Conservation (phyloP, 2,797 vertebrate genomes). For the Chelidonichthys spinosus region DNA sequence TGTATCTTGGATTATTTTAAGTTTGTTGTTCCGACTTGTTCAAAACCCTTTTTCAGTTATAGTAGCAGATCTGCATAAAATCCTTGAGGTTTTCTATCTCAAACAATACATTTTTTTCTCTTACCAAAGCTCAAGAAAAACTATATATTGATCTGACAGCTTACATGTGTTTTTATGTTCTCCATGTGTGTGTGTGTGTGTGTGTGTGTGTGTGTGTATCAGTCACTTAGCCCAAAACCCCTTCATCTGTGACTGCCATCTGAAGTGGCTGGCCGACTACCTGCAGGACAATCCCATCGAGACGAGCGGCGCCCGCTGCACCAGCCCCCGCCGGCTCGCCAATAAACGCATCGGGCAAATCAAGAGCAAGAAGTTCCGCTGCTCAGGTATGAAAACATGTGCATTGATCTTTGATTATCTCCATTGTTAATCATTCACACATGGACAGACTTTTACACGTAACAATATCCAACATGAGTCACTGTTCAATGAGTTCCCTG, state of each 20-base stretch:
- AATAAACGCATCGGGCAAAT: constrained; percentile 99
- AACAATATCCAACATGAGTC: not conserved
- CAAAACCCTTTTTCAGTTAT: no score
- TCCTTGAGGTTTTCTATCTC: not conserved
- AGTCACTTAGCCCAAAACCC: constrained; percentile 97
- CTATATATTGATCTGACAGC: constrained; percentile 15
- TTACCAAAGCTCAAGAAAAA: not conserved
- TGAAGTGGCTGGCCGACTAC: constrained; percentile 99
- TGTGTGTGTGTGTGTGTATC: constrained; percentile 32
- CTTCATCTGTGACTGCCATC: constrained; percentile 98
- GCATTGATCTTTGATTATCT: no score
- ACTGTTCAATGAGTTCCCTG: constrained; percentile 24
- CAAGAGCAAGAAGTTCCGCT: constrained; percentile 99
- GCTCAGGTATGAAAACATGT: constrained; percentile 91
- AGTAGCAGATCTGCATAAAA: not conserved
- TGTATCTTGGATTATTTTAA: not conserved
- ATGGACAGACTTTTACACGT: not conserved
- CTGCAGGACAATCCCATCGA: constrained; percentile 98
- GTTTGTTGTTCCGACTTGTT: no score
- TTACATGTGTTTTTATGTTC: constrained; percentile 35
- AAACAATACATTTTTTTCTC: not conserved
- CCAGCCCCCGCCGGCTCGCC: constrained; percentile 95
- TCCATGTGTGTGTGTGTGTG: constrained; percentile 21
- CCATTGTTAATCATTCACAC: not conserved
- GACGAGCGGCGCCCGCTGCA: constrained; percentile 97